These are phyloP conservation scores for Notodromas monacha DNA, from an alignment of 2,888 invertebrate species.

Conservation along the genomic window DNA sequence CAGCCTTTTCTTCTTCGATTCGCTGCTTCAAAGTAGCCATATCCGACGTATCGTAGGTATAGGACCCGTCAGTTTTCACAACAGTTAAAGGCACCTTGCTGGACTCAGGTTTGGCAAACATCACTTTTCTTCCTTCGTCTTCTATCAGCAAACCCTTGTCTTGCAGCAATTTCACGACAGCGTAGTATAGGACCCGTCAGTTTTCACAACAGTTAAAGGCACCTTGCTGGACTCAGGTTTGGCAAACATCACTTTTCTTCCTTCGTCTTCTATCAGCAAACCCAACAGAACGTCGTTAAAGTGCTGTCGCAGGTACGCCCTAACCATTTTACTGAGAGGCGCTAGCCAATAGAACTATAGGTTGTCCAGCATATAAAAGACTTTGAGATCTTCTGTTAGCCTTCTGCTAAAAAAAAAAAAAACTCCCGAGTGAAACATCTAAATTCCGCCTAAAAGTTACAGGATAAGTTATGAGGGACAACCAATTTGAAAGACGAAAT, in stretches of 20 bases:
- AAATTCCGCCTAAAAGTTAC: too few species aligned
- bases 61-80: conserved; percentile 83
- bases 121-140: conserved; percentile 46
- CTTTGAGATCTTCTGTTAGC: too few species aligned
- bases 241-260: conserved; percentile 47
- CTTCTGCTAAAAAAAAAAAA: too few species aligned
- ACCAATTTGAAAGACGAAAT: too few species aligned
- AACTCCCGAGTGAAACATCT: too few species aligned
- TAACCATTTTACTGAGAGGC: too few species aligned
- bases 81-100: conserved; percentile 69
- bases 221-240: too few species aligned
- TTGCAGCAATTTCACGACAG: conserved; percentile 26
- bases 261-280: conserved; percentile 40
- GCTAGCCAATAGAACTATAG: too few species aligned
- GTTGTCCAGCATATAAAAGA: too few species aligned
- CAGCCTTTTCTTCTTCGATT: conserved; percentile 44
- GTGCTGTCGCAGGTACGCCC: too few species aligned
- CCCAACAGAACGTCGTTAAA: conserved; percentile 8
- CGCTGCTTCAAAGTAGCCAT: conserved; percentile 64
- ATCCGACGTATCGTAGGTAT: conserved; percentile 91
- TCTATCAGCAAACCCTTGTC: conserved; percentile 32
- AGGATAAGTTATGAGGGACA: too few species aligned
- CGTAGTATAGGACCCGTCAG: conserved; percentile 42
- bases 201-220: conserved; percentile 77
- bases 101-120: conserved; percentile 34